Evolutionary conservation across 2,797 vertebrate genomes (phyloP).

Genomic region (Sternotherus odoratus): DNA sequence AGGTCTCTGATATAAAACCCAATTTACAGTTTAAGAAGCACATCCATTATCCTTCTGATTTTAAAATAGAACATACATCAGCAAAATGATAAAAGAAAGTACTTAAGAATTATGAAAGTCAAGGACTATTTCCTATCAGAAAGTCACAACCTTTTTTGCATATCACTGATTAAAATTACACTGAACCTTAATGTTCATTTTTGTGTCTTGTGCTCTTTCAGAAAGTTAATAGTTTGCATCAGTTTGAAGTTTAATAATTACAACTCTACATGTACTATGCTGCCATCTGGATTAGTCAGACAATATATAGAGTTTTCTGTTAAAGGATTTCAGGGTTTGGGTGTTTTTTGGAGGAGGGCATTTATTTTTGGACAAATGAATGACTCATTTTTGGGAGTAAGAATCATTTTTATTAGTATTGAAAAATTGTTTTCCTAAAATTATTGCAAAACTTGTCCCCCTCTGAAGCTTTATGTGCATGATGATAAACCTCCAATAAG

Average conservation of each 20-base stretch:
- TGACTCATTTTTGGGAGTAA: neutral
- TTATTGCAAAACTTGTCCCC: neutral
- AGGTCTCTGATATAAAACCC: constrained; percentile 85
- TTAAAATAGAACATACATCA: constrained; percentile 85
- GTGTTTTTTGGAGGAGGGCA: neutral
- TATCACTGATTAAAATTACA: constrained; percentile 79
- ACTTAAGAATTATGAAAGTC: constrained; percentile 86
- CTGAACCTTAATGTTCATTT: constrained; percentile 58
- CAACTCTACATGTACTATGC: constrained; percentile 30
- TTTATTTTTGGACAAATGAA: neutral
- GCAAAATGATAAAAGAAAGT: constrained; percentile 85
- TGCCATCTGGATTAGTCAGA: constrained; percentile 19
- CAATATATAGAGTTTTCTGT: neutral
- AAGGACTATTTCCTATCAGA: constrained; percentile 82
- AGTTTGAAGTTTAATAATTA: constrained; percentile 47
- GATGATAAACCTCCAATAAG: neutral
- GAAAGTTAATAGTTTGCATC: constrained; percentile 65
- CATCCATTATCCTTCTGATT: constrained; percentile 87
- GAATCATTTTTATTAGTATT: neutral
- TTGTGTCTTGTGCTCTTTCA: constrained; percentile 39
- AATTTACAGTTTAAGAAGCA: constrained; percentile 86
- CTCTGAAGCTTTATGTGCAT: neutral
- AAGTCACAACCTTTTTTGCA: constrained; percentile 79
- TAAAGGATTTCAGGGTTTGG: neutral
- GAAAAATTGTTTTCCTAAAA: neutral